phyloP scores from a whole-genome alignment of 2,888 invertebrate genomes.

The Drosophila ezoana region DNA sequence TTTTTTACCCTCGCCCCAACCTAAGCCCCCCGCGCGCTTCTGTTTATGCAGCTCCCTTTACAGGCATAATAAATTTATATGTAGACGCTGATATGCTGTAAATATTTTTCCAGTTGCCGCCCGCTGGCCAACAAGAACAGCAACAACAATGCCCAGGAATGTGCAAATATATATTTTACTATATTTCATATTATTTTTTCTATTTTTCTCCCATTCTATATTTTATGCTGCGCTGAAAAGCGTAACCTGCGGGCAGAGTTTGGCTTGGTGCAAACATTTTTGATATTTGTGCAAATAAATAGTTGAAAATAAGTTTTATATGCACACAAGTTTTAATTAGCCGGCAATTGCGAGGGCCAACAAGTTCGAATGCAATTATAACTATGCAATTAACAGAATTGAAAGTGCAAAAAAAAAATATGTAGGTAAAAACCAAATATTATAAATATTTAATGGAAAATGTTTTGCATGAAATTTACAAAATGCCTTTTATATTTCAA shows the following conservation, averaged over 20 bases:
- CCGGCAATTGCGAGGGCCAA: conserved; percentile 22
- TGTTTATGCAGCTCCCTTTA: conserved; percentile 21
- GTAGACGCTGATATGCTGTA: conserved; percentile 61
- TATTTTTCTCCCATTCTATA: conserved; percentile 11
- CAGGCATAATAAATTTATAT: conserved; percentile 64
- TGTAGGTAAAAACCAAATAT: neutral
- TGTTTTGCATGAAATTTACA: conserved; percentile 9
- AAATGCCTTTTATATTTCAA: conserved; percentile 21
- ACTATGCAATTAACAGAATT: conserved; percentile 40
- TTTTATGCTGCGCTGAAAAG: neutral
- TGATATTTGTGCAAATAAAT: conserved; percentile 31
- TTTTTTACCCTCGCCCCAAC: conserved; percentile 6
- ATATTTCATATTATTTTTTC: conserved; percentile 6
- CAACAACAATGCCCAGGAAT: conserved; percentile 5
- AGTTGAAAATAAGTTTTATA: conserved; percentile 25
- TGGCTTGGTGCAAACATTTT: conserved; percentile 8
- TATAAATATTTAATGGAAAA: conserved; percentile 31
- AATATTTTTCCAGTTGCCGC: conserved; percentile 45
- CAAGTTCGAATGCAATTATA: conserved; percentile 43
- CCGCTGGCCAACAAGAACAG: conserved; percentile 20
- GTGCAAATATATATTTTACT: conserved; percentile 3
- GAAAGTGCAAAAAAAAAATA: conserved; percentile 3
- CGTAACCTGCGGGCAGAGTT: neutral
- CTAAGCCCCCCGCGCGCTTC: too few species aligned
- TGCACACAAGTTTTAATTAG: conserved; percentile 40